Evolutionary conservation across 2,797 vertebrate genomes (phyloP), one percentile per base, ranked within the genome.

Genomic region (Alectoris magna): DNA sequence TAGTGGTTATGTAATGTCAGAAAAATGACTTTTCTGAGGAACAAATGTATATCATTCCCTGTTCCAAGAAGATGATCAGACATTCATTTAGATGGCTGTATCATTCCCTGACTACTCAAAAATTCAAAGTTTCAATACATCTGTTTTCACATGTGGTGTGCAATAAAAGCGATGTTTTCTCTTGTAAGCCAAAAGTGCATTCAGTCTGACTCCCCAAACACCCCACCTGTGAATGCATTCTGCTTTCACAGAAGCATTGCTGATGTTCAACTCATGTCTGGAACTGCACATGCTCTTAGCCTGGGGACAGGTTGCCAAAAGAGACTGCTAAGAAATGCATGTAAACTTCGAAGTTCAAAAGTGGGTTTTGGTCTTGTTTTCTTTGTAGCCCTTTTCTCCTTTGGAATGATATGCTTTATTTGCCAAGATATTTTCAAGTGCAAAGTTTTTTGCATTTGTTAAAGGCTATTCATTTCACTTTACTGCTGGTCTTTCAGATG

Each of bases 231-330:
- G 31, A 31, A 19, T 34, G 34, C 34, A 34, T 14, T 4, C 5
- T 49, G 14, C 44, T 60, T 21, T 48, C 26, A 10, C 12, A 63
- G 5, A 13, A 38, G 58, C 22, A 36, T 3, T 49, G 62, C 36
- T 36, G 41, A 36, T 7, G 23, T 2, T 27, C 26, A 44, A 6
- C 4, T 13, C 1, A 3, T 12, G 34, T 11, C 23, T 3, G 1
- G 34, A 22, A 22, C 56, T 7, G 13, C 2, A 8, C 3, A 12
- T 1, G 2, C 11, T 3, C n/a, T 6, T 2, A 23, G 29, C 0
- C 1, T 6, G 64, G 64, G 11, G 48, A 17, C 26, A 14, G 16
- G 31, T 4, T 36, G 27, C 18, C 4, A 6, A 14, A 58, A 5
- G 12, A 80, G 23, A 5, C 12, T 9, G 2, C 15, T 14, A 9